phyloP scores from a whole-genome alignment of 2,797 vertebrate species.

The Acanthornis magna region DNA sequence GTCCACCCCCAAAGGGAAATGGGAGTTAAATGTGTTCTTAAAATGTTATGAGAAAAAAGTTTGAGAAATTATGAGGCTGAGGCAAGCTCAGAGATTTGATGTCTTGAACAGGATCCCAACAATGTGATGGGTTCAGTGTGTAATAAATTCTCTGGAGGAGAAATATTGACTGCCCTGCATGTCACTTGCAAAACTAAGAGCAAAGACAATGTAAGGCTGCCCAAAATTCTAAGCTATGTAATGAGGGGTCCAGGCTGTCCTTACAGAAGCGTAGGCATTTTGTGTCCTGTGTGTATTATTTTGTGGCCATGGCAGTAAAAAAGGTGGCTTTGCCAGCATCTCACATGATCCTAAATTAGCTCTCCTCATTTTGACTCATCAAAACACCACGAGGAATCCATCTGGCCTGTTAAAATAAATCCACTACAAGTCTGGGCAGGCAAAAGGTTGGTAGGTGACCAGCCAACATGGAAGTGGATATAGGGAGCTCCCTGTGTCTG shows the following conservation, averaged over 20 bases:
- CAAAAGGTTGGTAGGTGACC: neutral
- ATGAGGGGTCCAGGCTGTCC: neutral
- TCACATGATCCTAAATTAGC: neutral
- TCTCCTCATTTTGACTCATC: neutral
- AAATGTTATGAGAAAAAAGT: neutral
- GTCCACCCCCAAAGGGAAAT: neutral
- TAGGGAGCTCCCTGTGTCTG: neutral
- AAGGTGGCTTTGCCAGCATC: neutral
- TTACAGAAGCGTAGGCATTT: rapidly evolving
- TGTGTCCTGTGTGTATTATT: neutral
- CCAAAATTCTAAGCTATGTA: neutral
- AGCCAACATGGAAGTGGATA: neutral
- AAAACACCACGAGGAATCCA: neutral
- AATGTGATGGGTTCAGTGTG: neutral
- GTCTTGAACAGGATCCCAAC: neutral
- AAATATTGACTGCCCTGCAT: neutral
- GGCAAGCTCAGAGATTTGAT: neutral
- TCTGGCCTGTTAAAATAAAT: neutral
- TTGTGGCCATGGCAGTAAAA: neutral
- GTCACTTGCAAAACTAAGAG: neutral
- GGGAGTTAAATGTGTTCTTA: neutral
- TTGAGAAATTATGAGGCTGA: neutral
- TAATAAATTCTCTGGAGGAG: neutral
- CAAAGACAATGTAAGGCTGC: neutral
- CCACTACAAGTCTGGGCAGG: neutral